Base-by-base conservation (phyloP, 2,797 vertebrate genomes). In the Choloepus didactylus region DNA sequence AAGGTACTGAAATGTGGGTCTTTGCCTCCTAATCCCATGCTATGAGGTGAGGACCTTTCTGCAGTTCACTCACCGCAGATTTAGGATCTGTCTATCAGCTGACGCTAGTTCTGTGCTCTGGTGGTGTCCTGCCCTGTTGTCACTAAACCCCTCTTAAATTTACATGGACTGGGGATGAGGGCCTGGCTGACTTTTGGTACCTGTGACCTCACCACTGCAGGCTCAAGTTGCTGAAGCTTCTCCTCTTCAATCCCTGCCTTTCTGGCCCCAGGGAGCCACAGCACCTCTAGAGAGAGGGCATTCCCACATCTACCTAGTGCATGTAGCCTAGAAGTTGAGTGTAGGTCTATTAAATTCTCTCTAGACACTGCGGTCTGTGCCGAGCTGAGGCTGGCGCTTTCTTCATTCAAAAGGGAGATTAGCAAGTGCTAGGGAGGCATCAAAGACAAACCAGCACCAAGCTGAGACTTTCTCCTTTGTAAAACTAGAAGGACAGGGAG, bases 401-500 rank as follows among this genome's bases (percentile, higher is more conserved):
- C 82, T 94, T 44, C 66, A 23, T 83, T 89, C 85, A 67, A 75
- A 62, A 88, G 77, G 70, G 41, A 84, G 83, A 91, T 96, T 84
- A 84, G 21, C 60, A 72, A 75, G 85, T 21, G 54, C 91, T 86
- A 44, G 82, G 66, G 92, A 87, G 81, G 44, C 3, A 35, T 81
- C 76, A 80, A 87, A 56, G 38, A 44, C 66, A 14, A 1, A 64
- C 10, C 66, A 31, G 86, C 41, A 41, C 77, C 11, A 25, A 95
- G 56, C 86, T 18, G 72, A 72, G 87, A 80, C 72, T 67, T 89
- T 86, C 75, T 84, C 66, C 56, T 66, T 83, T 29, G 56, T 76
- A 67, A 77, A 93, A 91, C 93, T 29, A n/a, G 79, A 83, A 93
- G 85, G 83, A 82, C 60, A 70, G 89, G 69, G 86, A 81, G 38